A percentile compares a stretch with the other conserved stretches of the same genome.
These are phyloP conservation scores for Metellina segmentata DNA, from an alignment of 2,888 invertebrate species.

Conservation along the genomic window DNA sequence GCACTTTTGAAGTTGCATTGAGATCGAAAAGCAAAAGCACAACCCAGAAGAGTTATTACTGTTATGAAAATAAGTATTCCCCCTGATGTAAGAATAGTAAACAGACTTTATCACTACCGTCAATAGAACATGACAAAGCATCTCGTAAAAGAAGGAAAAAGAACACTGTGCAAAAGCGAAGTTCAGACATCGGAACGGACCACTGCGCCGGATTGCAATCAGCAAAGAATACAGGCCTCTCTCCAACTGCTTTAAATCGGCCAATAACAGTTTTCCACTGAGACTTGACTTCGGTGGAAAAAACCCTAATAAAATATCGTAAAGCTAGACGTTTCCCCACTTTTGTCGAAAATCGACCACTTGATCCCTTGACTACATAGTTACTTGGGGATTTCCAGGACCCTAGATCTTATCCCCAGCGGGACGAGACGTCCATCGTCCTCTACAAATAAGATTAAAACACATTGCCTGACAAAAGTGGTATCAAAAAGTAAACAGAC, in stretches of 20 bases:
- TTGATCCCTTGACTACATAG: conserved; percentile 35
- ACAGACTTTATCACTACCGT: conserved; percentile 15
- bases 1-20: too few species aligned
- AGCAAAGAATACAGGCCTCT: conserved; percentile 12
- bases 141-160: neutral
- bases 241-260: conserved; percentile 18
- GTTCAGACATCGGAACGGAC: neutral
- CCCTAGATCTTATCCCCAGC: conserved; percentile 3
- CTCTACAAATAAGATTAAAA: conserved; percentile 59
- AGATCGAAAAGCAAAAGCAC: too few species aligned
- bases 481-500: conserved; percentile 52
- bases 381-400: conserved; percentile 2
- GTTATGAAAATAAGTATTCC: neutral
- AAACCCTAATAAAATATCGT: conserved; percentile 47
- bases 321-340: conserved; percentile 22
- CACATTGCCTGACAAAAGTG: conserved; percentile 45
- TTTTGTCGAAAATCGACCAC: conserved; percentile 34
- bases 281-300: conserved; percentile 12
- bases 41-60: neutral
- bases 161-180: neutral
- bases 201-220: conserved; percentile 11
- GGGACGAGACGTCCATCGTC: conserved; percentile 14
- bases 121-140: conserved; percentile 21
- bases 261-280: conserved; percentile 29
- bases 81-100: neutral